Evolutionary conservation across 2,888 invertebrate species (phyloP).

Genomic region (Andricus curvator): DNA sequence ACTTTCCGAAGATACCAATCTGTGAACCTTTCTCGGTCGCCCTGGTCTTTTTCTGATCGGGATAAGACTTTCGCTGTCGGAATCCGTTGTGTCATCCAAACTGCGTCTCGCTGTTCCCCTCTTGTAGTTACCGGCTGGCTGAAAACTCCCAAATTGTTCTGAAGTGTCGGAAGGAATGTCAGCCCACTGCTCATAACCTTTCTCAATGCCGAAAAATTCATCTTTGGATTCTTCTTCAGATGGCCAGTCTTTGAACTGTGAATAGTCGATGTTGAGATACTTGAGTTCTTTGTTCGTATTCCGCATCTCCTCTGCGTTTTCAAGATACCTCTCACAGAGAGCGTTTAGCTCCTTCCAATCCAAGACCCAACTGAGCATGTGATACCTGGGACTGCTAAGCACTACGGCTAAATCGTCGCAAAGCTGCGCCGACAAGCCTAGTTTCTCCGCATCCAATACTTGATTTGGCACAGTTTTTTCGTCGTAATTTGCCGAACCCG

Average conservation of each 20-base stretch:
- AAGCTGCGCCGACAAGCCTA: conserved; percentile 84
- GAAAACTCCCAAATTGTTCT: conserved; percentile 72
- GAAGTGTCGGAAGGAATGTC: conserved; percentile 72
- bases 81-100: conserved; percentile 72
- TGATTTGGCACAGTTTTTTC: conserved; percentile 82
- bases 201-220: conserved; percentile 83
- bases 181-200: conserved; percentile 80
- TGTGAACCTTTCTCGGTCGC: conserved; percentile 68
- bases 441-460: conserved; percentile 82
- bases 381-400: conserved; percentile 85
- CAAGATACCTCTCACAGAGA: conserved; percentile 81
- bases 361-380: conserved; percentile 86
- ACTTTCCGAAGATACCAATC: conserved; percentile 75
- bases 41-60: conserved; percentile 63
- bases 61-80: conserved; percentile 71
- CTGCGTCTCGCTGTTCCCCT: conserved; percentile 68
- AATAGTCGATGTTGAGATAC: conserved; percentile 86
- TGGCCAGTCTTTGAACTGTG: conserved; percentile 84
- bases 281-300: conserved; percentile 86
- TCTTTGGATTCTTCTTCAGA: conserved; percentile 80
- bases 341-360: conserved; percentile 81
- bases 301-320: conserved; percentile 82
- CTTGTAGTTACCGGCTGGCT: conserved; percentile 69
- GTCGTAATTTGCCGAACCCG: conserved; percentile 82
- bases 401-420: conserved; percentile 87